phyloP scores from a whole-genome alignment of 2,113 vertebrate genomes.

The Sterna hirundo region DNA sequence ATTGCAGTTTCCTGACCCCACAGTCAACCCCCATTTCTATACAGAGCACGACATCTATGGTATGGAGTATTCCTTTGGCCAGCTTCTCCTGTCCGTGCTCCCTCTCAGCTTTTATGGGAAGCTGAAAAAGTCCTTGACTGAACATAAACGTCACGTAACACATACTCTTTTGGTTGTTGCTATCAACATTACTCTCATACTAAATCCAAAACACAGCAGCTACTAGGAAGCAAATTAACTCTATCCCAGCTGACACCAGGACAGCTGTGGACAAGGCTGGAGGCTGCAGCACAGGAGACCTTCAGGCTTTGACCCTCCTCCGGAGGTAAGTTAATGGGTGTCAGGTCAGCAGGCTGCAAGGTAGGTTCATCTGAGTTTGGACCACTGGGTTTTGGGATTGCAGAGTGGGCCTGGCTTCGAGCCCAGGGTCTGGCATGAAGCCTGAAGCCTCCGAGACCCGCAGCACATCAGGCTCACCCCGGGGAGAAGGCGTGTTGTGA shows the following conservation, averaged over 20 bases:
- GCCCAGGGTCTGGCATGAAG: not conserved
- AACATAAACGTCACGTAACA: not conserved
- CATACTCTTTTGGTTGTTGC: no score
- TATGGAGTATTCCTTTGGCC: not conserved
- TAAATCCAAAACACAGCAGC: not conserved
- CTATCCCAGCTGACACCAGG: not conserved
- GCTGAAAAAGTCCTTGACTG: not conserved
- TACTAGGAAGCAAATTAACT: not conserved
- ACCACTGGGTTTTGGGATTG: not conserved
- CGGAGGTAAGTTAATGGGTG: not conserved
- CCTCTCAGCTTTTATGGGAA: not conserved
- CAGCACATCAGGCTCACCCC: not conserved
- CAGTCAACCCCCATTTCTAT: not conserved
- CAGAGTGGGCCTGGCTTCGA: not conserved
- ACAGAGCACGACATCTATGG: not conserved
- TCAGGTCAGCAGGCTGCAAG: not conserved
- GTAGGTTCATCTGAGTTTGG: not conserved
- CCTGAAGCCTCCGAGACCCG: not conserved
- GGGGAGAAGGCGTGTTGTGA: not conserved
- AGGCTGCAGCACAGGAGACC: not conserved
- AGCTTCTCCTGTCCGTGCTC: not conserved
- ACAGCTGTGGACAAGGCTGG: not conserved
- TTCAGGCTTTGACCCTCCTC: not conserved
- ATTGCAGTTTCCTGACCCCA: not conserved
- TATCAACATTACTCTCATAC: not conserved